Base-by-base conservation (phyloP, 2,888 invertebrate genomes). In the Nymphalis polychloros region DNA sequence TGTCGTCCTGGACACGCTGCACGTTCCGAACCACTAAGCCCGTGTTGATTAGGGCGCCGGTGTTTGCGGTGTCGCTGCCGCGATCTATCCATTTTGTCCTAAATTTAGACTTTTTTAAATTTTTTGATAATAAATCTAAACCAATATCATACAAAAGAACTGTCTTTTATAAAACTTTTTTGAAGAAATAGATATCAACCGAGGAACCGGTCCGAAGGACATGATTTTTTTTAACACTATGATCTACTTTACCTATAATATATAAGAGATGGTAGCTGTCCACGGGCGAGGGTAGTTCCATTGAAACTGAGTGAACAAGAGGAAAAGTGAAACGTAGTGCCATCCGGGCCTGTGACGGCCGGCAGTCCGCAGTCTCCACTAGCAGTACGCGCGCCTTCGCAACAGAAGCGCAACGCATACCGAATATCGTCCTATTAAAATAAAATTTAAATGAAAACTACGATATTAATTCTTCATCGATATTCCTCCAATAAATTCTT, bases 261-360 rank as follows among this genome's bases (percentile, higher is more conserved):
- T 19, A 99, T 93, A 60, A 99, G 94, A 80, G 97, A 96, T 0
- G 99, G 99, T 80, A 99, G 95, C 92, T 99, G 99, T 13, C 99
- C 99, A 64, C 99, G 94, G 0, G 97, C 96, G 72, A 98, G 95
- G 8, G 98, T 98, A 0, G 99, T 99, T n/a, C 99, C 99, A 84
- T 99, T 98, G 84, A 97, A 97, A 85, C 98, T 98, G 57, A 98
- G 93, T 16, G 98, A 97, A 85, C 98, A 98, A 1, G 98, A 96
- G 41, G 96, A 95, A 85, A 97, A 99, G 59, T 96, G 95, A 86
- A 99, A 98, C 1, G 95, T 96, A 8, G 97, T 97, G 59, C 98
- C 98, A 87, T 99, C 98, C 0, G 97, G 97, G 8, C 98, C 98
- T 79, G 97, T 97, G 13, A 99, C 96, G 5, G 96, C 95, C 46